Evolutionary conservation across 2,888 invertebrate species (phyloP).

Genomic region (Platynereis dumerilii): DNA sequence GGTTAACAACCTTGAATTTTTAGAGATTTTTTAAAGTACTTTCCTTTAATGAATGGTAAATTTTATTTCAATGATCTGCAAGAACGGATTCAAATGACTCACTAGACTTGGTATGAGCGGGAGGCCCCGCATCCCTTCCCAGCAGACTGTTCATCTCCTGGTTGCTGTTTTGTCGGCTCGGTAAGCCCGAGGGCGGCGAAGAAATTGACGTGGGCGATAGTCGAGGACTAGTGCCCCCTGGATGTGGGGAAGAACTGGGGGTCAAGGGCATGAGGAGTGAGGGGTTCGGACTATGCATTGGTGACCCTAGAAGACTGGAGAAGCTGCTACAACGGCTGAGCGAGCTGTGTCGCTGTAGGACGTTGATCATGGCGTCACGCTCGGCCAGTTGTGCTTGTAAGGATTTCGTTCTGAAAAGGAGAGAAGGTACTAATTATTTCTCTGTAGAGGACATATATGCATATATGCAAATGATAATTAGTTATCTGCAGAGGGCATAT

Average conservation of each 20-base stretch:
- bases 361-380: constrained; percentile 88
- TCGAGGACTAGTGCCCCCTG: neutral
- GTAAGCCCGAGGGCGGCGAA: constrained; percentile 17
- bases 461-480: too few relatives aligned
- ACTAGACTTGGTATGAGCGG: constrained; percentile 23
- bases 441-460: neutral
- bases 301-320: constrained; percentile 52
- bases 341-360: constrained; percentile 71
- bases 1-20: too few relatives aligned
- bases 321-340: constrained; percentile 56
- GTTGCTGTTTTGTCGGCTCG: constrained; percentile 34
- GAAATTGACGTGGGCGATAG: constrained; percentile 13
- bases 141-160: constrained; percentile 16
- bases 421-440: too few relatives aligned
- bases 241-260: constrained; percentile 26
- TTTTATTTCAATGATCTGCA: too few relatives aligned
- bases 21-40: too few relatives aligned
- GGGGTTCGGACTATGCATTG: constrained; percentile 58
- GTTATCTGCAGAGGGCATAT: too few relatives aligned
- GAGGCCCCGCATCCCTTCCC: neutral
- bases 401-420: constrained; percentile 72
- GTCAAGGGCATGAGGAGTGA: constrained; percentile 46
- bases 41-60: too few relatives aligned
- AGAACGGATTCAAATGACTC: neutral
- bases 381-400: constrained; percentile 87